Percentiles rank a stretch among this genome's conserved stretches.
Conservation (phyloP, 2,113 vertebrate genomes). For the Actinemys pallida region DNA sequence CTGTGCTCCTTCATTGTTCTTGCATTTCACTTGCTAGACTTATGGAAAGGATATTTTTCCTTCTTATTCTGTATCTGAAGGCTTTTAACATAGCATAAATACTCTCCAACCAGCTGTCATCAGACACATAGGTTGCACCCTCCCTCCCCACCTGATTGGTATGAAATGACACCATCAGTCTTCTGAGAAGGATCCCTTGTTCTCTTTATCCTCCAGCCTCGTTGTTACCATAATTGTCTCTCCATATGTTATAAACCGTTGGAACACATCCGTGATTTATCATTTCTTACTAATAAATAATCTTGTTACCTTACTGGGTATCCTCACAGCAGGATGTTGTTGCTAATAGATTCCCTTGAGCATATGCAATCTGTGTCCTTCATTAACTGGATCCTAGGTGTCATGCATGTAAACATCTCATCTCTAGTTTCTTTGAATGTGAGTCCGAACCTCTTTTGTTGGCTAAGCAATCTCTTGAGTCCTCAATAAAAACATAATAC, state of each 20-base stretch:
- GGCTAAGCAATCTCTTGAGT: background rate
- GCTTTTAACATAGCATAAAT: conserved; percentile 39
- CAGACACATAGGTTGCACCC: conserved; percentile 49
- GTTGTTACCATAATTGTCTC: conserved; percentile 19
- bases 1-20: background rate
- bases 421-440: conserved; percentile 57
- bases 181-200: conserved; percentile 29
- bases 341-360: conserved; percentile 69
- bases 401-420: conserved; percentile 55
- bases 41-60: background rate
- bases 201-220: conserved; percentile 22
- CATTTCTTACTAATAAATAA: conserved; percentile 50
- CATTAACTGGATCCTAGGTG: conserved; percentile 53
- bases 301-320: conserved; percentile 53
- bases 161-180: conserved; percentile 59
- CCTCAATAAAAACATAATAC: background rate
- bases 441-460: background rate
- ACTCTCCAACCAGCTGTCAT: conserved; percentile 36
- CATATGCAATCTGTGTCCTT: conserved; percentile 33
- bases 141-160: background rate
- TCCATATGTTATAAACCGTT: conserved; percentile 50
- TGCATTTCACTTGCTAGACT: background rate
- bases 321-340: conserved; percentile 32
- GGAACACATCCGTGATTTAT: conserved; percentile 58
- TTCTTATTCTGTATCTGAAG: conserved; percentile 22